Evolutionary conservation across 2,888 invertebrate species (phyloP).

Genomic region (Pantelozetes paolii): DNA sequence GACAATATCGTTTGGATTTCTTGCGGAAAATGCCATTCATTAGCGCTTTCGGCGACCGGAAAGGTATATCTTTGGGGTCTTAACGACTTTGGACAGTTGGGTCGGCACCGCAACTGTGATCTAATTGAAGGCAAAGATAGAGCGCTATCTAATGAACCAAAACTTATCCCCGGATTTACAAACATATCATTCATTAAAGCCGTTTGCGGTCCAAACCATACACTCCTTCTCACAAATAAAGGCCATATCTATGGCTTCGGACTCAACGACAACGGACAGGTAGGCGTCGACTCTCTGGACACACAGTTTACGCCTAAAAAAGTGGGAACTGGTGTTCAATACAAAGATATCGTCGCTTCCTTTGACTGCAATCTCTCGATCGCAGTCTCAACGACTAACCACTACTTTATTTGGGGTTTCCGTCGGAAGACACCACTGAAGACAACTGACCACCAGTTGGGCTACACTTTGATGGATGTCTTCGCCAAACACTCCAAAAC

Average conservation of each 20-base stretch:
- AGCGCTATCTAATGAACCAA: not conserved
- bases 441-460: not conserved
- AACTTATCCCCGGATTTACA: not conserved
- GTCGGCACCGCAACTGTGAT: not conserved
- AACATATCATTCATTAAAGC: not conserved
- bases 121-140: not conserved
- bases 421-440: not conserved
- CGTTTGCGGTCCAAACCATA: conserved; percentile 10
- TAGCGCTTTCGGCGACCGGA: not conserved
- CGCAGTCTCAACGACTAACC: not conserved
- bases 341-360: not conserved
- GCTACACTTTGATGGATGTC: not conserved
- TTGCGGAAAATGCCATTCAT: not conserved
- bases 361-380: not conserved
- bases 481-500: not conserved
- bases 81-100: conserved; percentile 10
- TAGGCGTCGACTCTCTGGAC: not conserved
- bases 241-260: not conserved
- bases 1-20: not conserved
- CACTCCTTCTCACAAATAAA: not conserved
- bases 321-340: not conserved
- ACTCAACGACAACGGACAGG: not conserved
- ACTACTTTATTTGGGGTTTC: not conserved
- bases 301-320: not conserved
- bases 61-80: conserved; percentile 1